Conservation (phyloP, 1,140 invertebrate species). For the Eupristina koningsbergeri region DNA sequence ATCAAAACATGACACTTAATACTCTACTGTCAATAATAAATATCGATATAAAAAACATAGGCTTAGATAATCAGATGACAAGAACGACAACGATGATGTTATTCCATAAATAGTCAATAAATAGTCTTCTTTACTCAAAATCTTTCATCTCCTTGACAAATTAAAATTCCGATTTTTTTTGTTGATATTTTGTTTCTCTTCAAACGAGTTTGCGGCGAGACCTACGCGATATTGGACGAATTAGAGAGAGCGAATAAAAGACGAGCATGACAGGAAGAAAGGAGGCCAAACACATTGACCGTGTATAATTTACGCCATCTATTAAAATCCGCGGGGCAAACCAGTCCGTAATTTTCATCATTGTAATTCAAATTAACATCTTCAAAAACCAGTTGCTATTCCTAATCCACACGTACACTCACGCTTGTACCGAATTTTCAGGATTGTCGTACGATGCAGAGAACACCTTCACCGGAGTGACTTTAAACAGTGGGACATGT, state of each 20-base stretch:
- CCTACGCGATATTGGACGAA: not conserved
- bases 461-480: not conserved
- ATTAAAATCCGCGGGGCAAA: constrained; percentile 42
- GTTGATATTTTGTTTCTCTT: constrained; percentile 1
- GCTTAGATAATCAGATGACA: not conserved
- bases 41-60: constrained; percentile 25
- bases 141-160: constrained; percentile 50
- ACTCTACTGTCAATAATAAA: constrained; percentile 36
- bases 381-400: constrained; percentile 43
- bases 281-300: not conserved
- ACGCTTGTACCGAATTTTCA: not conserved
- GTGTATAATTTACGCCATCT: constrained; percentile 27
- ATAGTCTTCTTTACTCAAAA: constrained; percentile 43
- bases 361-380: constrained; percentile 52
- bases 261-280: not conserved
- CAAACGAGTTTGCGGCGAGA: constrained; percentile 43
- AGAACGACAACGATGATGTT: not conserved
- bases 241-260: not conserved
- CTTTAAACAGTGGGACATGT: constrained; percentile 30
- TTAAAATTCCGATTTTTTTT: constrained; percentile 47
- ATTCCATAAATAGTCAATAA: constrained; percentile 60
- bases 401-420: constrained; percentile 27
- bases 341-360: constrained; percentile 43
- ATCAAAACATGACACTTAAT: constrained; percentile 26
- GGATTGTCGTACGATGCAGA: not conserved